Percentiles rank a stretch among this genome's conserved stretches.
These are phyloP conservation scores for Cirrhinus molitorella DNA, from an alignment of 2,797 vertebrate species.

Conservation along the genomic window DNA sequence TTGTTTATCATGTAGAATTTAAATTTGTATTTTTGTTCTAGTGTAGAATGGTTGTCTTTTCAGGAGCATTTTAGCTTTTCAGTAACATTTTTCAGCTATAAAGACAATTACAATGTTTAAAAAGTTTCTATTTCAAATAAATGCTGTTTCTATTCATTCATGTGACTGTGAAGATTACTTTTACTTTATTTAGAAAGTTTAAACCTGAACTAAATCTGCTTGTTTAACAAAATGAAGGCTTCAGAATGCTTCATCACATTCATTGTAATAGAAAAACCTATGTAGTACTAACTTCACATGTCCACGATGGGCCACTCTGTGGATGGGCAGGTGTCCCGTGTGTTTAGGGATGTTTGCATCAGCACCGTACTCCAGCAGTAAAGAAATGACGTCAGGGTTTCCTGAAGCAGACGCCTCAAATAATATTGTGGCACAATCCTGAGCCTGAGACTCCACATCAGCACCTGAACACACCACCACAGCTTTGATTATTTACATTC, in stretches of 20 bases:
- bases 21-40: no score
- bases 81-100: no score
- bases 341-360: conserved; percentile 86
- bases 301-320: conserved; percentile 89
- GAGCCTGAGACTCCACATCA: conserved; percentile 87
- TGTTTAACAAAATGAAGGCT: not conserved
- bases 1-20: no score
- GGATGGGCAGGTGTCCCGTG: conserved; percentile 93
- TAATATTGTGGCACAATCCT: conserved; percentile 89
- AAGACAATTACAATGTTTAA: no score
- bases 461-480: conserved; percentile 79
- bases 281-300: conserved; percentile 84
- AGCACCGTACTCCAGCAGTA: conserved; percentile 85
- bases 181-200: not conserved
- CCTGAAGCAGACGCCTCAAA: conserved; percentile 89
- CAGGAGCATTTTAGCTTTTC: no score
- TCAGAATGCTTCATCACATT: not conserved
- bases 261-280: not conserved
- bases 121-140: no score
- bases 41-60: no score
- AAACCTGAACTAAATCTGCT: no score
- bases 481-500: not conserved
- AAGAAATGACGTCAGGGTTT: conserved; percentile 83
- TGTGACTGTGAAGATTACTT: no score
- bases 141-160: no score